Conservation (phyloP, 1,140 invertebrate species). For the Nilaparvata lugens region DNA sequence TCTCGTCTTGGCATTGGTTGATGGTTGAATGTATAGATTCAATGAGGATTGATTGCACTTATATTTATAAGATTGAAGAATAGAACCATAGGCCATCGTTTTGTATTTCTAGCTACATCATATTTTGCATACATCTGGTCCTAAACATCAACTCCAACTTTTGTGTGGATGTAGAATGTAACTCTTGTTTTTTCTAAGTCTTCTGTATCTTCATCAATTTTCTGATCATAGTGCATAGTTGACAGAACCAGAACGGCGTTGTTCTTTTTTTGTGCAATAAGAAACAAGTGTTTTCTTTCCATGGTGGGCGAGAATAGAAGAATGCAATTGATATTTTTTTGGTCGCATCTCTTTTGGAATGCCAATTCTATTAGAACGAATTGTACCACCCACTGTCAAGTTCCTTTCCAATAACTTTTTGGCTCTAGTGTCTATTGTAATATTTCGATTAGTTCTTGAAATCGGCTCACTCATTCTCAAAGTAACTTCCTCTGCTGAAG, state of each 20-base stretch:
- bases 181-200: conserved; percentile 26
- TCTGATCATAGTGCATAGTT: conserved; percentile 16
- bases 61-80: too few relatives aligned
- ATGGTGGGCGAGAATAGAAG: conserved; percentile 11
- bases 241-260: conserved; percentile 18
- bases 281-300: conserved; percentile 20
- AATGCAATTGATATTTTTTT: conserved; percentile 14
- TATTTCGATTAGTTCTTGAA: conserved; percentile 19
- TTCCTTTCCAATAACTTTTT: conserved; percentile 27
- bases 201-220: conserved; percentile 17
- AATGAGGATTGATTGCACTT: too few relatives aligned
- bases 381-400: conserved; percentile 30
- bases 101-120: too few relatives aligned
- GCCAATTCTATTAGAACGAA: conserved; percentile 31
- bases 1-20: too few relatives aligned
- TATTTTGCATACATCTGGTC: too few relatives aligned
- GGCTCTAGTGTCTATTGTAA: conserved; percentile 25
- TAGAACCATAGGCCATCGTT: too few relatives aligned
- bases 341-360: conserved; percentile 29
- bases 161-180: conserved; percentile 32
- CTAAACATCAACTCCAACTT: too few relatives aligned
- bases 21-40: too few relatives aligned
- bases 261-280: conserved; percentile 21
- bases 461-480: conserved; percentile 20
- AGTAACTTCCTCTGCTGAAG: conserved; percentile 25